Conservation (phyloP, 2,888 invertebrate genomes). For the Strigamia transsilvanica region DNA sequence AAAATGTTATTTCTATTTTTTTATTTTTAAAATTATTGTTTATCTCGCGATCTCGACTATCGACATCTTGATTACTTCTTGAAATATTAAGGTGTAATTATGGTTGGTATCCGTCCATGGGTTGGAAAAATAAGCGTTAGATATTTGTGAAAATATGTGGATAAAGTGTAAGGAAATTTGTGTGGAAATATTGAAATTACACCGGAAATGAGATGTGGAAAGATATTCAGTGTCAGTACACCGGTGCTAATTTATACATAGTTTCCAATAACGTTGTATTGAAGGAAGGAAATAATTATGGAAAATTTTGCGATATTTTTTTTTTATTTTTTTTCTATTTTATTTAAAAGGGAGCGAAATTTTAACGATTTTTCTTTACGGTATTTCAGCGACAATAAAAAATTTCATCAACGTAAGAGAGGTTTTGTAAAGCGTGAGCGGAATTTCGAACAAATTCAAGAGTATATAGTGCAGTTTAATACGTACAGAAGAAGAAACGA, state of each 20-base stretch:
- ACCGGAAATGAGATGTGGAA: neutral
- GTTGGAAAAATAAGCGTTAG: too few relatives aligned
- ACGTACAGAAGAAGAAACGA: neutral
- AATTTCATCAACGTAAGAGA: slow-evolving; percentile 17
- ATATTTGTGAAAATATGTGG: too few relatives aligned
- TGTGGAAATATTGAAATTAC: neutral
- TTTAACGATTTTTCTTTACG: slow-evolving; percentile 7
- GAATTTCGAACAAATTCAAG: neutral
- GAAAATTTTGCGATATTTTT: neutral
- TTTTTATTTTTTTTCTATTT: too few relatives aligned
- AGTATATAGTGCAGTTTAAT: slow-evolving; percentile 4
- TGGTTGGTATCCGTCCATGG: too few relatives aligned
- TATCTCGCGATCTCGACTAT: neutral
- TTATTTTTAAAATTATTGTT: neutral
- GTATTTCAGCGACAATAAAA: neutral
- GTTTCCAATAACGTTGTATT: neutral
- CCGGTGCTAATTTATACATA: neutral
- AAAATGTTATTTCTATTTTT: neutral
- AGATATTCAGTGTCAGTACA: neutral
- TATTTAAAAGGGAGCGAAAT: neutral
- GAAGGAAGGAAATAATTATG: neutral
- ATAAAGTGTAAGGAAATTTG: neutral
- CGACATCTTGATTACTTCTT: too few relatives aligned
- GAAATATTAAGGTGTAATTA: too few relatives aligned
- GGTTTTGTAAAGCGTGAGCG: neutral